A percentile compares a stretch with the other conserved stretches of the same genome.
phyloP scores from a whole-genome alignment of 2,113 vertebrate species.

The Elephas maximus region DNA sequence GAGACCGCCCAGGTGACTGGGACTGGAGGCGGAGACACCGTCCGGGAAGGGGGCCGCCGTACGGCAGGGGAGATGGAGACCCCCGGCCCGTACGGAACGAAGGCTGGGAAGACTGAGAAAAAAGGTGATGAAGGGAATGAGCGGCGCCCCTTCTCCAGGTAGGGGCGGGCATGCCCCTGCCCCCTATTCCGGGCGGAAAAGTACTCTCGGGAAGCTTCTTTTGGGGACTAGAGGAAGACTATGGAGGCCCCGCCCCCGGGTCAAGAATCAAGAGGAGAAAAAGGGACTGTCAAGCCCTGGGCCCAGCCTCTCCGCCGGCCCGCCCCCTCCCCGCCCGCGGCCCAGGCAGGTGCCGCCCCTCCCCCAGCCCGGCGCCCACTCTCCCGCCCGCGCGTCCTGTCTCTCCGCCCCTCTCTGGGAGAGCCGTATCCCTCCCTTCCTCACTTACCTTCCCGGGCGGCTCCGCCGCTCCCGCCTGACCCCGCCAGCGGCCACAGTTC shows the following conservation, averaged over 20 bases:
- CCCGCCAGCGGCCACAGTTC: conserved; percentile 82
- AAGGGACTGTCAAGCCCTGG: conserved; percentile 51
- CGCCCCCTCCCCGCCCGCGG: conserved; percentile 25
- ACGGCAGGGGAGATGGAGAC: conserved; percentile 59
- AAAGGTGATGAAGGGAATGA: neutral
- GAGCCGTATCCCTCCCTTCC: neutral
- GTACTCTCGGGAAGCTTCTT: conserved; percentile 63
- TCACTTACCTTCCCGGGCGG: conserved; percentile 73
- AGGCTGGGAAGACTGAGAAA: neutral
- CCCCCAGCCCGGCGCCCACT: conserved; percentile 67
- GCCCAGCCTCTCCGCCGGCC: conserved; percentile 59
- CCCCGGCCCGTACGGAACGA: conserved; percentile 16
- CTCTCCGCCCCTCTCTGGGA: neutral
- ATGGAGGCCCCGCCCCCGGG: conserved; percentile 76
- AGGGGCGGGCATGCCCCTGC: conserved; percentile 22
- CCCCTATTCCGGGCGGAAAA: conserved; percentile 69
- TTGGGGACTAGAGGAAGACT: neutral
- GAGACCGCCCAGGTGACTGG: conserved; percentile 74
- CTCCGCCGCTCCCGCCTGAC: conserved; percentile 74
- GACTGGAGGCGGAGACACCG: conserved; percentile 61
- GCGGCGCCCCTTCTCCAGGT: conserved; percentile 9
- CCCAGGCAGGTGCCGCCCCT: conserved; percentile 80
- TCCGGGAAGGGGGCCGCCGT: conserved; percentile 5
- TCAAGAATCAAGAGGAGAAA: neutral
- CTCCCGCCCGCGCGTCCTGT: neutral